Evolutionary conservation across 2,797 vertebrate genomes (phyloP).

Genomic region (Argentina silus): DNA sequence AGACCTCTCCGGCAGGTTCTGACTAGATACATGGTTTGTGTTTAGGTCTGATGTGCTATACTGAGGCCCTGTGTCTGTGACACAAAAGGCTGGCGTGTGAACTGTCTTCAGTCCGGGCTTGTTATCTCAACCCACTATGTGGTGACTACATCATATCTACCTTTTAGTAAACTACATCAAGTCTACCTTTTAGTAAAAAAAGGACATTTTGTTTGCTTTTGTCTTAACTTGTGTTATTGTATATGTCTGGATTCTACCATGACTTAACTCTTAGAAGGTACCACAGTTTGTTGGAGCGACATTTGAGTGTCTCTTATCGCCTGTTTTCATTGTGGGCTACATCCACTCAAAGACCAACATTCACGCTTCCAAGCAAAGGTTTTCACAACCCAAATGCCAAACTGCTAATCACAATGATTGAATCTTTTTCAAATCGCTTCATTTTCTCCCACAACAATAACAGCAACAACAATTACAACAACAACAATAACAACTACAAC

Average conservation of each 20-base stretch:
- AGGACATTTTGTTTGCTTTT: neutral
- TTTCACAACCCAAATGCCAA: neutral
- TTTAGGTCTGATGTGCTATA: no score
- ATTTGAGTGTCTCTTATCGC: no score
- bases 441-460: neutral
- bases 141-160: no score
- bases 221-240: neutral
- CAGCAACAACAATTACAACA: no score
- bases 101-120: neutral
- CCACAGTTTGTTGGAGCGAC: neutral
- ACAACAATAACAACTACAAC: neutral
- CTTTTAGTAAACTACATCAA: no score
- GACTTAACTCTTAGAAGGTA: neutral
- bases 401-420: neutral
- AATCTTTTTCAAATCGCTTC: neutral
- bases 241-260: neutral
- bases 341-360: no score
- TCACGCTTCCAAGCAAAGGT: no score
- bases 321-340: no score
- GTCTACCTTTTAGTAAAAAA: no score
- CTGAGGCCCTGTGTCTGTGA: neutral
- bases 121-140: no score
- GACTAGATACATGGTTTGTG: no score
- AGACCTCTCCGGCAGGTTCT: neutral
- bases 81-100: neutral